Base-by-base conservation (phyloP, 2,888 invertebrate species). In the Nesidiocoris tenuis region DNA sequence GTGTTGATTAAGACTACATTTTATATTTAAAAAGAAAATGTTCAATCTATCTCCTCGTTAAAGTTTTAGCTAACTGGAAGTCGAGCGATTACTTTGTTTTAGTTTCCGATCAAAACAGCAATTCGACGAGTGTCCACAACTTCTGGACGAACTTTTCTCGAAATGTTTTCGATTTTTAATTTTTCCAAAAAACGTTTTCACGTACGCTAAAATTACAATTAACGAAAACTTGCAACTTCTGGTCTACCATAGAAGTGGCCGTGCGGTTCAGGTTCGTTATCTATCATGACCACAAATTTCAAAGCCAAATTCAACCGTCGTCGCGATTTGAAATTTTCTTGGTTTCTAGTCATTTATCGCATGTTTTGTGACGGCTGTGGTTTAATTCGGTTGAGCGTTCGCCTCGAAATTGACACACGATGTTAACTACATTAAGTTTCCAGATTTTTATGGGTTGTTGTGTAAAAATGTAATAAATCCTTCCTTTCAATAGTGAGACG, bases 291-390 rank as follows among this genome's bases (percentile, higher is more conserved):
- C n/a, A n/a, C n/a, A n/a, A n/a, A n/a, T n/a, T n/a, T n/a, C n/a
- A n/a, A n/a, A n/a, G n/a, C n/a, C n/a, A n/a, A n/a, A n/a, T n/a
- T n/a, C n/a, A n/a, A n/a, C n/a, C n/a, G n/a, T n/a, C n/a, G n/a
- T n/a, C n/a, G n/a, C n/a, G n/a, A n/a, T n/a, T n/a, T n/a, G n/a
- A n/a, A n/a, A n/a, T n/a, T n/a, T n/a, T n/a, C n/a, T n/a, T n/a
- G n/a, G n/a, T n/a, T n/a, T n/a, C n/a, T n/a, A n/a, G n/a, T n/a
- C 12, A 39, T 7, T 39, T 39, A 12, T 39, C 12, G 12, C 39
- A 39, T 39, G 39, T 39, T 70, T 70, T 59, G 59, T 24, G 24
- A 70, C 21, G 70, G 70, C 70, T 70, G 70, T 70, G 70, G 55
- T 67, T 59, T 70, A 25, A 24, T 57, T 70, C 39, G 39, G 39